Evolutionary conservation across 2,888 invertebrate species (phyloP).

Genomic region (Eudasyphora cyanicolor): DNA sequence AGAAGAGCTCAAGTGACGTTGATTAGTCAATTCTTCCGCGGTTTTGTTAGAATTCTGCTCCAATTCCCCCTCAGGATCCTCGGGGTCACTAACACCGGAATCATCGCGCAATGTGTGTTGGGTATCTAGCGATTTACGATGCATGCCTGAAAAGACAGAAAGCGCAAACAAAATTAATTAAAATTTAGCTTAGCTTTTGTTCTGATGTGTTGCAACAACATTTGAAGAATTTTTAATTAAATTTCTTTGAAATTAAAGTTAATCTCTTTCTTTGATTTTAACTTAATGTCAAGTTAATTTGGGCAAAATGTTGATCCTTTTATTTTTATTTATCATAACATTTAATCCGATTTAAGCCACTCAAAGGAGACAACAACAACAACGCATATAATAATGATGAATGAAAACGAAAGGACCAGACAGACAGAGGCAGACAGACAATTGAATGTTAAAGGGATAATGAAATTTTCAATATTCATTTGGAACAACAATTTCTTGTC

Average conservation of each 20-base stretch:
- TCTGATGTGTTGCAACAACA: neutral
- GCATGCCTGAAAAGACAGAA: conserved; percentile 94
- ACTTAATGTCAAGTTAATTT: conserved; percentile 54
- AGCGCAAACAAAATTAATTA: conserved; percentile 13
- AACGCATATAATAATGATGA: neutral
- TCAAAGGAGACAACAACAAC: conserved; percentile 65
- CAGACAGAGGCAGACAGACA: neutral
- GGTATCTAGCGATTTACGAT: conserved; percentile 98
- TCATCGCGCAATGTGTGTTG: conserved; percentile 95
- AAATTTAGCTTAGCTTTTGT: neutral
- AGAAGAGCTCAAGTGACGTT: conserved; percentile 74
- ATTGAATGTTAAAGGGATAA: conserved; percentile 2
- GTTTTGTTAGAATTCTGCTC: conserved; percentile 81
- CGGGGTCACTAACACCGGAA: conserved; percentile 86
- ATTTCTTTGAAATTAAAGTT: conserved; percentile 34
- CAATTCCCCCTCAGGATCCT: conserved; percentile 74
- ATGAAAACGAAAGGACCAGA: neutral
- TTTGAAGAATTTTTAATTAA: conserved; percentile 49
- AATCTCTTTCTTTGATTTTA: conserved; percentile 14
- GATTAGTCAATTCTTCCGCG: conserved; percentile 81
- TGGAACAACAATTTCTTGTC: conserved; percentile 4
- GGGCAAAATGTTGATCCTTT: conserved; percentile 32
- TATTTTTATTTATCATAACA: conserved; percentile 33
- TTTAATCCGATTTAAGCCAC: conserved; percentile 72
- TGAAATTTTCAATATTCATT: conserved; percentile 35